These are phyloP conservation scores for Aeoliscus strigatus DNA, from an alignment of 2,797 vertebrate genomes.

Conservation along the genomic window DNA sequence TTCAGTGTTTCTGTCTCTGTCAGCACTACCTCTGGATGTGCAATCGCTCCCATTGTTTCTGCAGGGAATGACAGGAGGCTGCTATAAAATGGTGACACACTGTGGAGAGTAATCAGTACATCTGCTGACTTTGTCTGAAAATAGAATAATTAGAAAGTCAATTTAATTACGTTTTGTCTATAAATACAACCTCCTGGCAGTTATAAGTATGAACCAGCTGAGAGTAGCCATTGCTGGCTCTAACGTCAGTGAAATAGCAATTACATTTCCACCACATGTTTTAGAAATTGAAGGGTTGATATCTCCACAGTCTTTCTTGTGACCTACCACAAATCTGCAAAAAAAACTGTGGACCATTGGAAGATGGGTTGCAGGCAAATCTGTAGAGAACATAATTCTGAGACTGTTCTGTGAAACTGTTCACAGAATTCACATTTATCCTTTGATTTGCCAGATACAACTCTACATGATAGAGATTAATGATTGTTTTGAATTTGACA, in stretches of 20 bases:
- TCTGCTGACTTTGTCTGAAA: conserved; percentile 39
- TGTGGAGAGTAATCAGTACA: conserved; percentile 36
- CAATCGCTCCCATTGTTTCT: conserved; percentile 20
- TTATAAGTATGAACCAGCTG: conserved; percentile 20
- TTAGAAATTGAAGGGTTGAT: neutral
- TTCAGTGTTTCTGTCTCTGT: conserved; percentile 19
- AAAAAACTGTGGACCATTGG: too few relatives aligned
- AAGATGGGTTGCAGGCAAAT: too few relatives aligned
- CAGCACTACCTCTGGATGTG: conserved; percentile 15
- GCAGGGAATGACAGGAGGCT: conserved; percentile 5
- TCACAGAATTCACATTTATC: too few relatives aligned
- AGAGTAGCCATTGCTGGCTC: conserved; percentile 20
- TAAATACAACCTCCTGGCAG: conserved; percentile 51
- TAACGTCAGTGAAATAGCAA: conserved; percentile 16
- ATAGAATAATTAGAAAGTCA: conserved; percentile 49
- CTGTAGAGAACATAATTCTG: too few relatives aligned
- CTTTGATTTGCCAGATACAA: too few relatives aligned
- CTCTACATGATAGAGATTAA: too few relatives aligned
- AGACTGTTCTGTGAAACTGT: too few relatives aligned
- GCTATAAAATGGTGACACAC: conserved; percentile 23
- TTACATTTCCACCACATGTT: conserved; percentile 11
- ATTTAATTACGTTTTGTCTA: conserved; percentile 48
- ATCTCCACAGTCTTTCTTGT: neutral
- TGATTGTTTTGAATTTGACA: too few relatives aligned
- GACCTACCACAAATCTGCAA: too few relatives aligned